phyloP scores from a whole-genome alignment of 2,888 invertebrate genomes.

The Harpalus rubripes region DNA sequence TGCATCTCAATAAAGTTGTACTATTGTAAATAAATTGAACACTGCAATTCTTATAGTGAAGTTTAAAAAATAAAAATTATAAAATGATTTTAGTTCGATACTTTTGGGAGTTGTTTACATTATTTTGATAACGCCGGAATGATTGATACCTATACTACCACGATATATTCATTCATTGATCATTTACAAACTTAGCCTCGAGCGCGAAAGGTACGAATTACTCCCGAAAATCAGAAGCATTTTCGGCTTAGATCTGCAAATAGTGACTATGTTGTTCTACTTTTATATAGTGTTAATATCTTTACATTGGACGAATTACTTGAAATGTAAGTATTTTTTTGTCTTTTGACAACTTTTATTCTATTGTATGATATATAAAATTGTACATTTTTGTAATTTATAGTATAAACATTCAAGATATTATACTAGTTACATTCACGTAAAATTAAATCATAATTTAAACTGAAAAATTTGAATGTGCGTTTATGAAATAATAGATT shows the following conservation, averaged over 20 bases:
- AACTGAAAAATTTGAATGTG: too few species aligned
- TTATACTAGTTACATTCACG: too few species aligned
- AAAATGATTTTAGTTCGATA: conserved; percentile 6
- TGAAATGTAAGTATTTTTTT: conserved; percentile 38
- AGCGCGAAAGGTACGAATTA: conserved; percentile 58
- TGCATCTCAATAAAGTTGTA: conserved; percentile 41
- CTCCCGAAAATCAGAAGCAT: conserved; percentile 48
- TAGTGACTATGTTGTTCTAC: conserved; percentile 50
- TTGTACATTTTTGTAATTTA: background rate
- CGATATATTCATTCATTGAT: conserved; percentile 56
- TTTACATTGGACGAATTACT: conserved; percentile 32
- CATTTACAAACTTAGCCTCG: conserved; percentile 41
- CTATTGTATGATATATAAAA: background rate
- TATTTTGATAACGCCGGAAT: conserved; percentile 58
- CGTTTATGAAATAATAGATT: too few species aligned
- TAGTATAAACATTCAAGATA: background rate
- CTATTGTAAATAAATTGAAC: conserved; percentile 21
- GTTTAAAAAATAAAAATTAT: conserved; percentile 31
- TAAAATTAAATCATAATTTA: too few species aligned
- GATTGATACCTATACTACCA: conserved; percentile 49
- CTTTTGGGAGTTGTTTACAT: conserved; percentile 23
- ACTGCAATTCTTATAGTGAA: conserved; percentile 33
- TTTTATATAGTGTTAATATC: conserved; percentile 44
- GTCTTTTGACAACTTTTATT: background rate
- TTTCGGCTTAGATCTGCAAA: conserved; percentile 36